Evolutionary conservation across 2,888 invertebrate genomes (phyloP), one percentile per base, ranked within the genome.

Genomic region (Drosophila merina): DNA sequence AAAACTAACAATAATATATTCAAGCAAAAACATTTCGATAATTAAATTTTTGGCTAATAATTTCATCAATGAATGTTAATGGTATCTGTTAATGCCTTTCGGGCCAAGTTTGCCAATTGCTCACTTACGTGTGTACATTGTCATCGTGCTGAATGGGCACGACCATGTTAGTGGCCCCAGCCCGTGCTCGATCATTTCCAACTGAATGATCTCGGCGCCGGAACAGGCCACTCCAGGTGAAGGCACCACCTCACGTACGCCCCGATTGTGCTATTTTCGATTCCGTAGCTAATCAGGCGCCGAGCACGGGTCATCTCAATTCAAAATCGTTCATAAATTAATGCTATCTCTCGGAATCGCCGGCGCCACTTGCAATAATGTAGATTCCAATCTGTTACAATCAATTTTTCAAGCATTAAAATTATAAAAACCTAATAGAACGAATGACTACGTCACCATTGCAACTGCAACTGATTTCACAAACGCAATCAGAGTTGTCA

Each of bases 21-120:
- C 28, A 38, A 49, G 12, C 12, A 12, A 54, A 8, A 31, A 55
- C 45, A 50, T 45, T 59, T 69, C 54, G 26, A 75, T 69, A 66
- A 83, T 79, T 75, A 72, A 62, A 48, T 59, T 72, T 72, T 75
- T 83, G 71, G 77, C 68, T 80, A 84, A 85, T 85, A 75, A 77
- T 66, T 86, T 80, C 55, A 70, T 82, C 75, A 87, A 75, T 79
- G 69, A 79, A 74, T 87, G 83, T 72, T 85, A 81, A 77, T 82
- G 70, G 49, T 74, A 48, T 60, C 71, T 69, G 70, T 69, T 78
- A 66, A 56, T 71, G 69, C 69, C 50, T 68, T 76, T 50, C 59
- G 69, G 50, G 66, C 67, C 75, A 79, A 79, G 86, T 81, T 75
- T 68, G 78, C 78, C 51, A 71, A 49, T 40, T n/a, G 42, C 54